phyloP scores from a whole-genome alignment of 2,888 invertebrate species.

The Osmoderma eremita region DNA sequence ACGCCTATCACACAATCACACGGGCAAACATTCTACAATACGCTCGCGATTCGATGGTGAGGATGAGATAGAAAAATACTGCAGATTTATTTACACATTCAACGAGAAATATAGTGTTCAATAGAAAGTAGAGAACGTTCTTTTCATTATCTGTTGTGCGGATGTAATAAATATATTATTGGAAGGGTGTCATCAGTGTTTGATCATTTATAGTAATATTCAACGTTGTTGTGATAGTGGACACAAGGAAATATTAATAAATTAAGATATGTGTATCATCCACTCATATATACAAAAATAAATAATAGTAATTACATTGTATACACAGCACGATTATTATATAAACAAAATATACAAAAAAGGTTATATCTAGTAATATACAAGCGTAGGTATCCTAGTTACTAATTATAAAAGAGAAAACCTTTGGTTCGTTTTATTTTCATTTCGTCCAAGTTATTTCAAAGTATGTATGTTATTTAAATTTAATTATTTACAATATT shows the following conservation, averaged over 20 bases:
- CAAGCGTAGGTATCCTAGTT: not conserved
- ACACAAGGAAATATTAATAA: constrained; percentile 1
- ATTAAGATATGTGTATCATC: constrained; percentile 4
- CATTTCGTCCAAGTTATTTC: not conserved
- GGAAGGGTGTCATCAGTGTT: constrained; percentile 24
- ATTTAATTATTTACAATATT: not conserved
- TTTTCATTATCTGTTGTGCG: not conserved
- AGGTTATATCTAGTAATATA: not conserved
- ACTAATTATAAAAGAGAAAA: not conserved
- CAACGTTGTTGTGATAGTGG: no score
- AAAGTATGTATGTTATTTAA: not conserved
- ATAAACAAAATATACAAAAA: constrained; percentile 23
- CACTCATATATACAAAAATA: constrained; percentile 30
- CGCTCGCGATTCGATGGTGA: no score
- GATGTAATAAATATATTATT: not conserved
- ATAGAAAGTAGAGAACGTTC: constrained; percentile 27
- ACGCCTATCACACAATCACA: no score
- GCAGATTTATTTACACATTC: constrained; percentile 24
- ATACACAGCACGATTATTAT: constrained; percentile 6
- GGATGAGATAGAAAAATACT: constrained; percentile 33
- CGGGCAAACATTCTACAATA: no score
- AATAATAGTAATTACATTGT: constrained; percentile 22
- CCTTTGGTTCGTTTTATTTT: constrained; percentile 14
- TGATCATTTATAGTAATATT: not conserved
- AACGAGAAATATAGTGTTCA: constrained; percentile 13